Base-by-base conservation (phyloP, 2,113 vertebrate genomes). In the Pavo muticus region DNA sequence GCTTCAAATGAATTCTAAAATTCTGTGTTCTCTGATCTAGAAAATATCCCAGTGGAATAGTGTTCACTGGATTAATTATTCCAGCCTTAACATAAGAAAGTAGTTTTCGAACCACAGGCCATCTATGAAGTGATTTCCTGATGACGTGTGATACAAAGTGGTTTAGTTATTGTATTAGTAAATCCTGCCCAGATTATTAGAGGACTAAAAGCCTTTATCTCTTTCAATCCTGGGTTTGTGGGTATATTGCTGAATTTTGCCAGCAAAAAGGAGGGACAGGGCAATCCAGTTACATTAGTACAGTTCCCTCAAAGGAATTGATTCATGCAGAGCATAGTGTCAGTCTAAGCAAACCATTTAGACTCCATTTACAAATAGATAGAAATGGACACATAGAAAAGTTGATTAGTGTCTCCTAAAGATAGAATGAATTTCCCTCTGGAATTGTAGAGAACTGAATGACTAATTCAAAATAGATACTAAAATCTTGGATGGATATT, bases 71-170 rank as follows among this genome's bases (percentile, higher is more conserved):
- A 7, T 57, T 77, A 44, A 57, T 88, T 84, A 42, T 11, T 80
- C 29, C 61, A 71, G 3, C 20, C 17, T 60, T 81, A 52, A 68
- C 52, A 6, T 24, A 19, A 79, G 23, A 40, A 59, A 78, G 35
- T 11, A 44, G 30, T 72, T 78, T 52, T 61, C 23, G 78, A 88
- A 64, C 17, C 37, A 72, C 39, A 57, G 65, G 17, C 47, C 84
- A 91, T 47, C 73, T 59, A 90, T 37, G 63, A 87, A 92, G 6
- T 29, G 39, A 47, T 72, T 71, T 94, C 84, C 64, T 93, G 29
- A 72, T 72, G 32, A n/a, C 77, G 27, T 74, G 32, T 73, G 39
- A 10, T 74, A 68, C 68, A 32, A 87, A 84, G 25, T 64, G 29
- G 8, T 82, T 92, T 83, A 47, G 0, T 84, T 75, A 57, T 37